Evolutionary conservation across 2,888 invertebrate species (phyloP).

Genomic region (Syrphus vitripennis): DNA sequence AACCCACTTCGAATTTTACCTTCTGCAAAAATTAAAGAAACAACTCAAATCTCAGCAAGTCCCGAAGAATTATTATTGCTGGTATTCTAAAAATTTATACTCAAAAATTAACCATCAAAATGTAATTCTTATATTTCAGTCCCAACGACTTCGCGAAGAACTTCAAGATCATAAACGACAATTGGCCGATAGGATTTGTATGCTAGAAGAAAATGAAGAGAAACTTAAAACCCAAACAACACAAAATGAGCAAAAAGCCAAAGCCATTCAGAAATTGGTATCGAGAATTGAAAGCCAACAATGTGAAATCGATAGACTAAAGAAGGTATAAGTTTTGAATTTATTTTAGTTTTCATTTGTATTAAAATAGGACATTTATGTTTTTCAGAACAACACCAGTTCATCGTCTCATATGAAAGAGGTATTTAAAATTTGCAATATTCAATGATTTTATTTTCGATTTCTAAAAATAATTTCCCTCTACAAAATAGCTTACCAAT

Average conservation of each 20-base stretch:
- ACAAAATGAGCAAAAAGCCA: constrained; percentile 78
- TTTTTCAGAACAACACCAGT: constrained; percentile 33
- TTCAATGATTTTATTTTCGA: neutral
- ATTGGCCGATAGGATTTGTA: constrained; percentile 78
- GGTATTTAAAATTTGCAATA: neutral
- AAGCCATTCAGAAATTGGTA: constrained; percentile 78
- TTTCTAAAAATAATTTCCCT: neutral
- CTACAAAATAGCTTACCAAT: constrained; percentile 11
- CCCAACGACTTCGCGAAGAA: constrained; percentile 74
- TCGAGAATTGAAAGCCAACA: constrained; percentile 76
- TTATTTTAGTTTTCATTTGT: neutral
- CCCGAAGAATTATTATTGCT: neutral
- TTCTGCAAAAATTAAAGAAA: neutral
- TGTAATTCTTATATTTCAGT: constrained; percentile 46
- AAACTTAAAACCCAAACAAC: constrained; percentile 76
- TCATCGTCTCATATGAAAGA: constrained; percentile 49
- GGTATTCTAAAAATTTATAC: neutral
- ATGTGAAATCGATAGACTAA: constrained; percentile 76
- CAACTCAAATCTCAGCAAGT: neutral
- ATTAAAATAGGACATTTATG: neutral
- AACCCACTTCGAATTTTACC: neutral
- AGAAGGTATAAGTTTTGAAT: constrained; percentile 62
- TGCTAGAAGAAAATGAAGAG: constrained; percentile 77
- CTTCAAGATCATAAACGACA: constrained; percentile 75
- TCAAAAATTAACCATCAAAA: neutral